A percentile compares a stretch with the other conserved stretches of the same genome.
These are phyloP conservation scores for Amphimallon solstitiale DNA, from an alignment of 2,888 invertebrate species.

Conservation along the genomic window DNA sequence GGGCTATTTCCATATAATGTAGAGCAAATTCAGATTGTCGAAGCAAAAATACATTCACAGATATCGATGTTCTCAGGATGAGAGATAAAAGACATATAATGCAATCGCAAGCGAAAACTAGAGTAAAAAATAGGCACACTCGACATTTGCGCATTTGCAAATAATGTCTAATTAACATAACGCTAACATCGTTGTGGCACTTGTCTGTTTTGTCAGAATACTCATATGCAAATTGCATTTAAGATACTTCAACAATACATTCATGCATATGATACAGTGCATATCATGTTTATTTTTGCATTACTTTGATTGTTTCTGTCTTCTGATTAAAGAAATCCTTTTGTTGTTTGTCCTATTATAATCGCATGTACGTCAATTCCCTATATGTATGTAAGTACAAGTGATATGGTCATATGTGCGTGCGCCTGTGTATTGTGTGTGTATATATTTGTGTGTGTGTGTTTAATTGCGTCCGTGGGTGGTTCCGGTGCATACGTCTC, in stretches of 20 bases:
- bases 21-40: too few species aligned
- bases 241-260: slow-evolving; percentile 7
- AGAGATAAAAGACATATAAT: not conserved
- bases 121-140: not conserved
- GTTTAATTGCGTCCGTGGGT: slow-evolving; percentile 46
- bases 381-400: slow-evolving; percentile 6
- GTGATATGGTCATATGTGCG: slow-evolving; percentile 10
- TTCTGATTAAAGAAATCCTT: slow-evolving; percentile 18
- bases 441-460: slow-evolving; percentile 28
- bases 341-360: slow-evolving; percentile 33
- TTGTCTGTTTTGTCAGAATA: slow-evolving; percentile 1
- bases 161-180: slow-evolving; percentile 29
- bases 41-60: too few species aligned
- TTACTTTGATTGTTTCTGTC: slow-evolving; percentile 31
- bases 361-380: slow-evolving; percentile 39
- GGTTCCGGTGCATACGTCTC: slow-evolving; percentile 49
- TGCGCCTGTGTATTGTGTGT: slow-evolving; percentile 27
- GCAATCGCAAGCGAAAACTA: not conserved
- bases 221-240: slow-evolving; percentile 2
- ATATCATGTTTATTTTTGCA: slow-evolving; percentile 34
- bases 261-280: slow-evolving; percentile 4
- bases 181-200: slow-evolving; percentile 11
- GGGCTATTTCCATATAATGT: too few species aligned
- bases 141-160: slow-evolving; percentile 1
- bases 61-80: too few species aligned